phyloP scores from a whole-genome alignment of 1,140 invertebrate species.

The Hypothenemus hampei region DNA sequence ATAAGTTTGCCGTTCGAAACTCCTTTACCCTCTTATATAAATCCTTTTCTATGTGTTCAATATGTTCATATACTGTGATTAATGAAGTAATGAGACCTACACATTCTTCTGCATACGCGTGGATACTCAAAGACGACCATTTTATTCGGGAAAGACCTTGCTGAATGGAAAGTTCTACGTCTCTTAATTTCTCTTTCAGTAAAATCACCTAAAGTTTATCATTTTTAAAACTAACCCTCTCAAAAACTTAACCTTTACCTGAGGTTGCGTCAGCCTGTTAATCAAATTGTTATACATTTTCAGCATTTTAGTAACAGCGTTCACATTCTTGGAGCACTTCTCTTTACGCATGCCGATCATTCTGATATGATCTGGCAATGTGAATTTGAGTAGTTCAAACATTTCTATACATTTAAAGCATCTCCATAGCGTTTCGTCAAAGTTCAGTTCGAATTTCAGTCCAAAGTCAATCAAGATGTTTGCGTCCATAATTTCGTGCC shows the following conservation, averaged over 20 bases:
- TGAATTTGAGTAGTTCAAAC: conserved; percentile 68
- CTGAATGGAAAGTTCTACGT: conserved; percentile 71
- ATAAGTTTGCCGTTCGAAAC: conserved; percentile 36
- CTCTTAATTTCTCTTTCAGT: conserved; percentile 61
- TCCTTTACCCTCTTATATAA: conserved; percentile 54
- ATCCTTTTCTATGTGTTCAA: conserved; percentile 71
- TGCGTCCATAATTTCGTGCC: conserved; percentile 60
- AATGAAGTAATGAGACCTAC: conserved; percentile 52
- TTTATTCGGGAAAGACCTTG: conserved; percentile 74
- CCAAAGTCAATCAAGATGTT: conserved; percentile 59
- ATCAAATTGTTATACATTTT: conserved; percentile 57
- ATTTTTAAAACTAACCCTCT: neutral
- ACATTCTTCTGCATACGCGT: conserved; percentile 63
- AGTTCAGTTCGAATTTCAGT: conserved; percentile 61
- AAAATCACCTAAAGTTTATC: conserved; percentile 52
- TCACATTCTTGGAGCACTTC: conserved; percentile 58
- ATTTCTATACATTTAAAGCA: conserved; percentile 71
- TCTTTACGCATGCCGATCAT: conserved; percentile 66
- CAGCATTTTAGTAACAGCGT: conserved; percentile 55
- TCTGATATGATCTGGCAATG: conserved; percentile 60
- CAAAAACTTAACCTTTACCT: conserved; percentile 46
- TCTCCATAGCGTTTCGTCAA: conserved; percentile 61
- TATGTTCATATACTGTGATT: conserved; percentile 61
- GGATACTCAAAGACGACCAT: conserved; percentile 78
- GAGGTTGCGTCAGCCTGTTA: conserved; percentile 55